phyloP scores from a whole-genome alignment of 2,113 vertebrate species.

The Eulemur macaco region DNA sequence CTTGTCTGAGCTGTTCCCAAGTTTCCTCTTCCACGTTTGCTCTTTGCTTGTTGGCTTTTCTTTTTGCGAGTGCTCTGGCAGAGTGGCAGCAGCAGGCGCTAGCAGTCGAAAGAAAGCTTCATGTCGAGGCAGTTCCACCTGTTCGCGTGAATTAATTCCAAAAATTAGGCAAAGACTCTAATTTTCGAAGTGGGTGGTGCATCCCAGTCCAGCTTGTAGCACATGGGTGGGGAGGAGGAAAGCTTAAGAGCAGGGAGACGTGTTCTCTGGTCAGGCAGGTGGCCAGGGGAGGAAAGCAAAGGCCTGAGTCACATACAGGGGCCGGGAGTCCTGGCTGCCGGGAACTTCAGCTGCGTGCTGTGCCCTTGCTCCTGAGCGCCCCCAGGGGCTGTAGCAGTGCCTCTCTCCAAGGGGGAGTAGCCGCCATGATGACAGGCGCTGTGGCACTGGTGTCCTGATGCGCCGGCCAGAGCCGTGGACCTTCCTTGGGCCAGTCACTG shows the following conservation, averaged over 20 bases:
- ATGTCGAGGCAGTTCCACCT: fast-evolving
- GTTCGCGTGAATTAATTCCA: too few species aligned
- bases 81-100: fast-evolving
- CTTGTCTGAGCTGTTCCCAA: fast-evolving
- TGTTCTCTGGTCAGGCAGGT: not conserved
- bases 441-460: not conserved
- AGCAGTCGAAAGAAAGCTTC: not conserved
- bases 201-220: not conserved
- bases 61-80: not conserved
- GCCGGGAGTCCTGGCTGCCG: not conserved
- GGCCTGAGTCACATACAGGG: not conserved
- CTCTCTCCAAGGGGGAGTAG: fast-evolving
- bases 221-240: too few species aligned
- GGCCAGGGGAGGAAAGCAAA: too few species aligned
- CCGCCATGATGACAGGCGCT: too few species aligned
- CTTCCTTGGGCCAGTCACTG: too few species aligned
- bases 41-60: not conserved
- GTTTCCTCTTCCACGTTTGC: fast-evolving
- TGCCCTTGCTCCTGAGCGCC: too few species aligned
- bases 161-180: not conserved
- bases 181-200: fast-evolving
- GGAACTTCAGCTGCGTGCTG: not conserved
- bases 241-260: not conserved
- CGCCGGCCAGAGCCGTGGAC: not conserved
- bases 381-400: fast-evolving